Base-by-base conservation (phyloP, 2,113 vertebrate genomes). In the Rhinolophus ferrumequinum region DNA sequence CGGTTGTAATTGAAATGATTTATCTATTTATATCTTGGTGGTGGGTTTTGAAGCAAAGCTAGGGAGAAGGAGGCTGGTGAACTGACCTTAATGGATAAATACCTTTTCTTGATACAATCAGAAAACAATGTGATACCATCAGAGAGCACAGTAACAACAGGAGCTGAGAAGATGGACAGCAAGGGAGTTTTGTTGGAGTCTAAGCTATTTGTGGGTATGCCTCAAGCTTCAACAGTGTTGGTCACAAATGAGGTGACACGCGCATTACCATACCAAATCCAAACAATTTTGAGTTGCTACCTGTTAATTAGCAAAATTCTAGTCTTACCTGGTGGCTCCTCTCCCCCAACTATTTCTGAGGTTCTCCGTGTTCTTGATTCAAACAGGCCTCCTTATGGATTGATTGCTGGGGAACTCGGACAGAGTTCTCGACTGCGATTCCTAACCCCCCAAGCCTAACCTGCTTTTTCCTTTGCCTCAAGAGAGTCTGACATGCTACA, bases 1-100 rank as follows among this genome's bases (percentile, higher is more conserved):
- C 3, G 72, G 21, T 66, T 90, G 8, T 77, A 79, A 93, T 60
- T 87, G 41, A 93, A 92, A 89, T 82, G 11, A 76, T 92, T 54
- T 54, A 52, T 84, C 30, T 52, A 6, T 66, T 95, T 87, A 8
- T 52, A 52, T 52, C 16, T 79, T 58, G 2, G 1, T 19, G 13
- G 35, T 91, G 44, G 19, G 16, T 64, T 88, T 90, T 86, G 41
- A 28, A 89, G 33, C n/a, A 67, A 33, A 94, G 56, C 8, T 76
- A 70, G 10, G 18, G 33, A 79, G 66, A 76, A 92, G 41, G 30
- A 56, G 22, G 54, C 8, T 85, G 38, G 3, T 30, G 26, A 96
- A 67, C 21, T 64, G n/a, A 73, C 56, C 30, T 86, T 76, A 62
- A 62, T 81, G 44, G 2, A 50, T 50, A 41, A 62, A 52, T n/a